phyloP scores from a whole-genome alignment of 2,888 invertebrate species.

The Bhutanitis thaidina region DNA sequence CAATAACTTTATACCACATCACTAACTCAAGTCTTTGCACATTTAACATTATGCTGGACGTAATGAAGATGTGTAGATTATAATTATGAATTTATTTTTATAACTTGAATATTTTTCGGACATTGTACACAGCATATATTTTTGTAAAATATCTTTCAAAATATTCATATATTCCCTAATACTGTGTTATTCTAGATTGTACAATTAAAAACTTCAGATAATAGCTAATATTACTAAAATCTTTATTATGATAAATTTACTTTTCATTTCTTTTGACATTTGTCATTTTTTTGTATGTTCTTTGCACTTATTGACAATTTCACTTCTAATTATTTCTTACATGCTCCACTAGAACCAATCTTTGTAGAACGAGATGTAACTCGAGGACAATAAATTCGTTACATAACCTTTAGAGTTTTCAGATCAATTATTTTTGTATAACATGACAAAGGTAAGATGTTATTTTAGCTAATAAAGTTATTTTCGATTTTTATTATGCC shows the following conservation, averaged over 20 bases:
- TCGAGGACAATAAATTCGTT: not conserved
- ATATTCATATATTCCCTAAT: constrained; percentile 6
- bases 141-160: constrained; percentile 15
- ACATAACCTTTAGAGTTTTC: not conserved
- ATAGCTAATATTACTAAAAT: not conserved
- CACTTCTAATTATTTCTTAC: too few species aligned
- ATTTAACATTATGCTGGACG: not conserved
- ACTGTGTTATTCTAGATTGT: not conserved
- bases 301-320: too few species aligned
- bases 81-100: not conserved
- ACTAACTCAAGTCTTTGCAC: not conserved
- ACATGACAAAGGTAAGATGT: constrained; percentile 32
- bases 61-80: not conserved
- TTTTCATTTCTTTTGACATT: too few species aligned
- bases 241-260: too few species aligned
- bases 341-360: not conserved
- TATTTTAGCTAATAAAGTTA: constrained; percentile 57
- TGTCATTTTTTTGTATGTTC: too few species aligned
- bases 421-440: constrained; percentile 11
- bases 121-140: constrained; percentile 11
- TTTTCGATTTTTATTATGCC: constrained; percentile 36
- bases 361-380: not conserved
- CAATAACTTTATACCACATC: too few species aligned
- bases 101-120: constrained; percentile 32
- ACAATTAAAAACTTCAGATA: too few species aligned